phyloP scores from a whole-genome alignment of 1,140 invertebrate species.

The Musca domestica region DNA sequence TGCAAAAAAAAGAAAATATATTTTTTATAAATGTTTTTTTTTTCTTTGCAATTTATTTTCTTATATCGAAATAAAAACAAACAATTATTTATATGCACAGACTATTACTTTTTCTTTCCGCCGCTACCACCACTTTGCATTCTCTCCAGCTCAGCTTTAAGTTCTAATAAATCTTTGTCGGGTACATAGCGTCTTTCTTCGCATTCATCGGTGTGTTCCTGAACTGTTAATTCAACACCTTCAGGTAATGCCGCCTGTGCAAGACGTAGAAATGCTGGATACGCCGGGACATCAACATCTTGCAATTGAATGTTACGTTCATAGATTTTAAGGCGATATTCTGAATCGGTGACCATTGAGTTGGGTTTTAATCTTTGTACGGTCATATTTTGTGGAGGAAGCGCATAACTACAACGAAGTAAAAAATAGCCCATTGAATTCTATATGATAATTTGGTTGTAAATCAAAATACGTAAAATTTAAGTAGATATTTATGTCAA shows the following conservation, averaged over 20 bases:
- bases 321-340: conserved; percentile 73
- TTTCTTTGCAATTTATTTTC: not conserved
- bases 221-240: conserved; percentile 68
- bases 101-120: conserved; percentile 20
- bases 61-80: conserved; percentile 18
- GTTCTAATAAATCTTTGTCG: conserved; percentile 71
- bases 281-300: conserved; percentile 59
- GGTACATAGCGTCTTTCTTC: conserved; percentile 73
- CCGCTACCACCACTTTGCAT: conserved; percentile 53
- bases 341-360: conserved; percentile 63
- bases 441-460: no score
- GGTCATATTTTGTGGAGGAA: conserved; percentile 66
- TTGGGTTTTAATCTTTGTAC: conserved; percentile 69
- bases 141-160: conserved; percentile 67
- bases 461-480: no score
- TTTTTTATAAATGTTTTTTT: conserved; percentile 8
- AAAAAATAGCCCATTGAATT: not conserved
- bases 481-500: no score
- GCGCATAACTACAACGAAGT: conserved; percentile 64
- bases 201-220: conserved; percentile 60
- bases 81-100: conserved; percentile 9
- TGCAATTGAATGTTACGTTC: conserved; percentile 73
- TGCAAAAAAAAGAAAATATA: not conserved
- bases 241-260: conserved; percentile 70
- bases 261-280: conserved; percentile 67